A percentile compares a stretch with the other conserved stretches of the same genome.
Conservation (phyloP, 2,888 invertebrate genomes). For the Rosalia funebris region DNA sequence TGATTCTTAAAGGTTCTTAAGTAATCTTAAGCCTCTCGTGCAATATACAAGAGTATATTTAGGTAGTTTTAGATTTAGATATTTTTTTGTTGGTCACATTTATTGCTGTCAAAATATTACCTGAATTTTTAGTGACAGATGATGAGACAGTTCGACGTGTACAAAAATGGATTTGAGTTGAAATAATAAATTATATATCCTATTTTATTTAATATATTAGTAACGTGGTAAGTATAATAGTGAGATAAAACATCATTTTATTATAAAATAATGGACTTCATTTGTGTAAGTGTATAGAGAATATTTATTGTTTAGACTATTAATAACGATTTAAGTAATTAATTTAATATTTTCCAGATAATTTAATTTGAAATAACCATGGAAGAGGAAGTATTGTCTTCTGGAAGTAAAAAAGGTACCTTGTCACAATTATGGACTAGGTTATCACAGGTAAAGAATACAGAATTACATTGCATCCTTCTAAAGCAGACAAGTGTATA, state of each 20-base stretch:
- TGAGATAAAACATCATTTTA: too few relatives aligned
- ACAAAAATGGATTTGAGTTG: conserved; percentile 41
- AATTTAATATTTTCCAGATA: conserved; percentile 8
- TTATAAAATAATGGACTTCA: too few relatives aligned
- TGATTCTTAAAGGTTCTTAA: too few relatives aligned
- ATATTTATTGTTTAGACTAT: too few relatives aligned
- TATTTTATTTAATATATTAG: conserved; percentile 23
- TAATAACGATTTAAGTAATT: neutral
- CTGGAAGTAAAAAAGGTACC: conserved; percentile 70
- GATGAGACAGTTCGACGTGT: conserved; percentile 38
- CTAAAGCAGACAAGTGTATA: too few relatives aligned
- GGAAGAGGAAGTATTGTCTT: conserved; percentile 73
- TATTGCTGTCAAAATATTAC: neutral
- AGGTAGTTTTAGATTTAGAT: too few relatives aligned
- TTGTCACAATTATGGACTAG: conserved; percentile 75
- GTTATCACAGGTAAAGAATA: conserved; percentile 71
- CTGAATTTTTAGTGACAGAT: conserved; percentile 7
- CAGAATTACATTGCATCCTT: too few relatives aligned
- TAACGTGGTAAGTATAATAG: conserved; percentile 38
- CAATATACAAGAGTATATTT: too few relatives aligned
- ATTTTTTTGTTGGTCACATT: conserved; percentile 12
- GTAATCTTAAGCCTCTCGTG: too few relatives aligned
- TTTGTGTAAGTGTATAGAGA: too few relatives aligned
- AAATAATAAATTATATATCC: conserved; percentile 28
- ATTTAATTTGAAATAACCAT: conserved; percentile 67